Evolutionary conservation across 2,888 invertebrate genomes (phyloP).

Genomic region (Iphiclides podalirius): DNA sequence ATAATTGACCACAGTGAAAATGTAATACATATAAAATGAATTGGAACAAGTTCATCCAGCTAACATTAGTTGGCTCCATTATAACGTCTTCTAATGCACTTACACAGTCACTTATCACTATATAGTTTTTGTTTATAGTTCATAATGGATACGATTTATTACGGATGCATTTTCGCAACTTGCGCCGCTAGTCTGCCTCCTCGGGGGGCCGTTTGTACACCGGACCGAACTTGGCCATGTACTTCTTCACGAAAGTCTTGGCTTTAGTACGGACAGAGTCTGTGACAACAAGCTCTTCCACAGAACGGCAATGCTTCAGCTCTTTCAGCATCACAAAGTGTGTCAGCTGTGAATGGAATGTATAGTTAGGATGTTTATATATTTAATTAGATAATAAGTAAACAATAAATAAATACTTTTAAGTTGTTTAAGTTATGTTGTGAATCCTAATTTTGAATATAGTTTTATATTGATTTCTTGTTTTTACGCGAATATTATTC

Average conservation of each 20-base stretch:
- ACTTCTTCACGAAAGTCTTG: conserved; percentile 95
- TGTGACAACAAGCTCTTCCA: conserved; percentile 91
- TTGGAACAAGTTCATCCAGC: conserved; percentile 6
- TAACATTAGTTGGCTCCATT: not conserved
- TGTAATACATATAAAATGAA: not conserved
- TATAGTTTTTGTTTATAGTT: not conserved
- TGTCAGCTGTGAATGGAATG: conserved; percentile 81
- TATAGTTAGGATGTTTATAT: no score
- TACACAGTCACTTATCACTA: conserved; percentile 3
- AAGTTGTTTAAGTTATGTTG: no score
- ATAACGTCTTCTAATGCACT: not conserved
- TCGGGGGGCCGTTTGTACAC: conserved; percentile 86
- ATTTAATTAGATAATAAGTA: not conserved
- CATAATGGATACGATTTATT: no score
- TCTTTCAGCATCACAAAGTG: conserved; percentile 98
- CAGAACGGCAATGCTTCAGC: conserved; percentile 92
- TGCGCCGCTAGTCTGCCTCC: conserved; percentile 76
- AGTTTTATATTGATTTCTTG: no score
- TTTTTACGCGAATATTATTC: no score
- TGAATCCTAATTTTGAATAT: no score
- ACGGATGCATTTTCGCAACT: no score
- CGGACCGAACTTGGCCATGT: conserved; percentile 96
- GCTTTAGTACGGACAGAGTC: conserved; percentile 97
- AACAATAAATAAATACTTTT: not conserved
- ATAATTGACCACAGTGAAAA: no score